phyloP scores from a whole-genome alignment of 2,113 vertebrate species.

The Arenaria interpres region DNA sequence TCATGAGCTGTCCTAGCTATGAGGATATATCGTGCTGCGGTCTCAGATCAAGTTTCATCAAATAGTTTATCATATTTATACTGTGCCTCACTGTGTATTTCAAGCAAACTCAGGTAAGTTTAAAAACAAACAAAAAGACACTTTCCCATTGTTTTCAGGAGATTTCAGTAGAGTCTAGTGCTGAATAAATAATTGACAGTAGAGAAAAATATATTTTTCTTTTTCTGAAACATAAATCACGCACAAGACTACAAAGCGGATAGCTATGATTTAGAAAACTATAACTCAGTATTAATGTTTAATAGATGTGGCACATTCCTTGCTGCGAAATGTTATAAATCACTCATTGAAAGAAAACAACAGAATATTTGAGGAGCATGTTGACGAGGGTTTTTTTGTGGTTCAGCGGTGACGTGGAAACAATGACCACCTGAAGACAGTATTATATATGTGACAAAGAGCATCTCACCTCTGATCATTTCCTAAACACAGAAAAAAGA shows the following conservation, averaged over 20 bases:
- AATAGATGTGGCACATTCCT: constrained; percentile 47
- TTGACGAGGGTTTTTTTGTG: not conserved
- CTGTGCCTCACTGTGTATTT: not conserved
- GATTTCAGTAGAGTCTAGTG: not conserved
- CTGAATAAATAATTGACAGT: constrained; percentile 35
- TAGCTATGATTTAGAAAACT: constrained; percentile 58
- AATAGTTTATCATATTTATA: not conserved
- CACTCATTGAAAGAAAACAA: constrained; percentile 39
- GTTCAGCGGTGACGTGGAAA: constrained; percentile 50
- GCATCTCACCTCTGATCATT: not conserved
- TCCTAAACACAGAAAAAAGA: not conserved
- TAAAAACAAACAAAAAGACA: not conserved
- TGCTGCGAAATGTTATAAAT: constrained; percentile 59
- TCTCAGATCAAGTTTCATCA: not conserved
- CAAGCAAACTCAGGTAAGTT: not conserved
- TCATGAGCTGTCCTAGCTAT: not conserved
- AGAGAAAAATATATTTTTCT: constrained; percentile 21
- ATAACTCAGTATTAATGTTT: constrained; percentile 51
- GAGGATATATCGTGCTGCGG: not conserved
- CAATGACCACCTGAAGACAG: constrained; percentile 40
- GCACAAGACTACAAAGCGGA: not conserved
- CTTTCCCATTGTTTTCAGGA: not conserved
- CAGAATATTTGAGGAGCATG: constrained; percentile 37
- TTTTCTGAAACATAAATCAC: constrained; percentile 38
- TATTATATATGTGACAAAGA: constrained; percentile 28